Base-by-base conservation (phyloP, 2,888 invertebrate species). In the Steinernema hermaphroditum region DNA sequence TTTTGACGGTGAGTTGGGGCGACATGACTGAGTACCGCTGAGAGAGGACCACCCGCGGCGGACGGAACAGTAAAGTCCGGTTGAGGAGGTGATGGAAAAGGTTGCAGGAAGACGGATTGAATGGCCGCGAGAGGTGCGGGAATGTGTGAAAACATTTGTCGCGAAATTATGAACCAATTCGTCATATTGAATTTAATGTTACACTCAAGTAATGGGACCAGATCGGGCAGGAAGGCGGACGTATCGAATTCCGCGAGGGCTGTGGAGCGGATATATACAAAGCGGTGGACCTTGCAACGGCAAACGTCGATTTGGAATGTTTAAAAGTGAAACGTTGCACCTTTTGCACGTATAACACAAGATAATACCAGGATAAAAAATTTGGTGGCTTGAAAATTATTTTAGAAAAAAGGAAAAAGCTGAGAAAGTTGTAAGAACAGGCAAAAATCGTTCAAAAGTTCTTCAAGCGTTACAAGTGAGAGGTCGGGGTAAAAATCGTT, bases 81-180 rank as follows among this genome's bases (percentile, higher is more conserved):
- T 54, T 54, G 6, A 6, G 12, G 49, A 9, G 19, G 46, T n/a
- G 54, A 27, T 24, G 54, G 54, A 8, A 54, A 27, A 54, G 54
- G 27, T 54, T 27, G 54, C 27, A 22, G 6, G 54, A 46, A n/a
- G 46, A 19, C 46, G 46, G 27, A 54, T 14, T 22, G 12, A 22
- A 16, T 54, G 12, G 49, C 19, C 14, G 49, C 6, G 19, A 49
- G 49, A n/a, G 54, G 54, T 27, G 27, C 27, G 9, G 54, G 54
- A 54, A 54, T 54, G 54, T 54, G 54, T 54, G 54, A 54, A 54
- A 54, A 54, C 54, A 54, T 27, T 54, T 54, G 54, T 54, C 54
- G 54, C 54, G 27, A 54, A 54, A 54, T 54, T 54, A 54, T 54
- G 27, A 54, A 27, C n/a, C 12, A 12, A 54, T 27, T 27, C 54